A percentile compares a stretch with the other conserved stretches of the same genome.
These are phyloP conservation scores for Acanthurus leucopareius DNA, from an alignment of 2,797 vertebrate genomes.

Conservation along the genomic window DNA sequence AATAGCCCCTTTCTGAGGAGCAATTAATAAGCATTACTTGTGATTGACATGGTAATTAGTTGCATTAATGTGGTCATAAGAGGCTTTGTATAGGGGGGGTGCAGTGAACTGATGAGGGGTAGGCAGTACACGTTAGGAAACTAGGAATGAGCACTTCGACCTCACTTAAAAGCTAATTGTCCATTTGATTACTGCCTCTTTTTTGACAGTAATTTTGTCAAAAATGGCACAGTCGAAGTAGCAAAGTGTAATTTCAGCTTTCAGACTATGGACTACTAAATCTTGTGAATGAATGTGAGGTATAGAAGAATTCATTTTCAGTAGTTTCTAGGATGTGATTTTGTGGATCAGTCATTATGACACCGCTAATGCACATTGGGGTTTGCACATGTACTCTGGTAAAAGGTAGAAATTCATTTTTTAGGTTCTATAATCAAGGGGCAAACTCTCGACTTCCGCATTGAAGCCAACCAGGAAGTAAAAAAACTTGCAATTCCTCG, in stretches of 20 bases:
- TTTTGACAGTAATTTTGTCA: conserved; percentile 78
- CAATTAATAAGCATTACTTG: conserved; percentile 90
- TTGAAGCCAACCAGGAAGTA: too few species aligned
- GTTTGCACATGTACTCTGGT: neutral
- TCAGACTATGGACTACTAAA: conserved; percentile 64
- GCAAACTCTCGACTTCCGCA: too few species aligned
- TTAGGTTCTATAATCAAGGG: neutral
- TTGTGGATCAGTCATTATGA: conserved; percentile 28
- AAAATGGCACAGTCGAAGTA: conserved; percentile 43
- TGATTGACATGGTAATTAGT: conserved; percentile 90
- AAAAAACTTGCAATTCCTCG: too few species aligned
- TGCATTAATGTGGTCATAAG: conserved; percentile 88
- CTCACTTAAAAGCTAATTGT: conserved; percentile 85
- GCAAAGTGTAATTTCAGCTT: conserved; percentile 59
- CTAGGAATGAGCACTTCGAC: conserved; percentile 72
- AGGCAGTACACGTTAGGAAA: conserved; percentile 61
- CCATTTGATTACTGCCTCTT: conserved; percentile 77
- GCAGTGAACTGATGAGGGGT: conserved; percentile 67
- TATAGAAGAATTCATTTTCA: conserved; percentile 24
- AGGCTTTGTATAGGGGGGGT: conserved; percentile 82
- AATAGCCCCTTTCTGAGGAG: conserved; percentile 83
- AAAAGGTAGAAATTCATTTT: neutral
- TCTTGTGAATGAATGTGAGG: conserved; percentile 33
- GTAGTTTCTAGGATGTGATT: conserved; percentile 32
- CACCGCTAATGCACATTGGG: conserved; percentile 18